phyloP scores from a whole-genome alignment of 2,113 vertebrate species.

The Indicator indicator region DNA sequence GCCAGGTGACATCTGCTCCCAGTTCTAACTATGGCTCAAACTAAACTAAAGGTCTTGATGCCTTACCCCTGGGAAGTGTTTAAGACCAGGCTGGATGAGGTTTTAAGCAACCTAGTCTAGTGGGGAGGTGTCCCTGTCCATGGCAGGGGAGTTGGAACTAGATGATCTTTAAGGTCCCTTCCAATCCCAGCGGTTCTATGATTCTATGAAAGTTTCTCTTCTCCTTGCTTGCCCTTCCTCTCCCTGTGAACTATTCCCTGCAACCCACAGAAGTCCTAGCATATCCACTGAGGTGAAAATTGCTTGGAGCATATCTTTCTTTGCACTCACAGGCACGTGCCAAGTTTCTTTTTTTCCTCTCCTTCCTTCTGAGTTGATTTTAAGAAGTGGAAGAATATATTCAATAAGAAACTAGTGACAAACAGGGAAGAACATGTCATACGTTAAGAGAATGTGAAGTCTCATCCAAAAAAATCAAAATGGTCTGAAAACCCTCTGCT shows the following conservation, averaged over 20 bases:
- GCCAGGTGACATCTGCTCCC: background rate
- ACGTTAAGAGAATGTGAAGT: background rate
- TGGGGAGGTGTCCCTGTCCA: too few relatives aligned
- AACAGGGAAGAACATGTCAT: background rate
- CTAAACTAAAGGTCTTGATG: background rate
- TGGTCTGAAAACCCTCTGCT: background rate
- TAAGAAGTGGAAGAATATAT: background rate
- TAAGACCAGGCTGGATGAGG: too few relatives aligned
- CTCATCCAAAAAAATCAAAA: background rate
- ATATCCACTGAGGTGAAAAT: background rate
- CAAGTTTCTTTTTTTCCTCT: background rate
- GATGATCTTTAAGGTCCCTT: too few relatives aligned
- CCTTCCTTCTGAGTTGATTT: background rate
- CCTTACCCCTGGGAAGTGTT: background rate
- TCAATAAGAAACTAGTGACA: background rate
- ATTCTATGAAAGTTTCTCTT: background rate
- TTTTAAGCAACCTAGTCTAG: too few relatives aligned
- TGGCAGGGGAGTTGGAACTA: too few relatives aligned
- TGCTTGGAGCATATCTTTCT: background rate
- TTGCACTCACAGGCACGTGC: background rate
- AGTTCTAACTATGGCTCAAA: background rate
- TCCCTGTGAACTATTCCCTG: background rate
- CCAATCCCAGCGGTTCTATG: too few relatives aligned
- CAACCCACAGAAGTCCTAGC: background rate
- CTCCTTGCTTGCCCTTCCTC: background rate